Evolutionary conservation across 2,888 invertebrate species (phyloP).

Genomic region (Eristalinus sepulchralis): DNA sequence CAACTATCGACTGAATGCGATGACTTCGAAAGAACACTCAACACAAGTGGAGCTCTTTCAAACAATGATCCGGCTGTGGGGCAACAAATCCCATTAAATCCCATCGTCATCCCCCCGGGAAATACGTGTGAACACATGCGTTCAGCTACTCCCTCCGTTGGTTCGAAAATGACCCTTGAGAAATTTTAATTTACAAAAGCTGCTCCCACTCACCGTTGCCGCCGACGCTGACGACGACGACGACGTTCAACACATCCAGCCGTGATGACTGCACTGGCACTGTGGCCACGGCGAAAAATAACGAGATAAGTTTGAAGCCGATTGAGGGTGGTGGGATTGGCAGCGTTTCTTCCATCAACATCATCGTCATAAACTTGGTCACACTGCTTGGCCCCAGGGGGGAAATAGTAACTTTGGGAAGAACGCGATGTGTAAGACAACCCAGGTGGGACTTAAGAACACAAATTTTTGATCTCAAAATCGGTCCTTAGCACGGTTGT

Average conservation of each 20-base stretch:
- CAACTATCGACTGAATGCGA: not conserved
- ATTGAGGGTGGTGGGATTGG: not conserved
- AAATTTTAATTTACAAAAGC: not conserved
- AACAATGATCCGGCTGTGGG: not conserved
- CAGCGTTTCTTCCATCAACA: not conserved
- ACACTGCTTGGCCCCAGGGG: not conserved
- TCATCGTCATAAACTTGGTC: not conserved
- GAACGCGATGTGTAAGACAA: not conserved
- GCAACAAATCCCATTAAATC: not conserved
- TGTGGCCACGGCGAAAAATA: not conserved
- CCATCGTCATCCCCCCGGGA: not conserved
- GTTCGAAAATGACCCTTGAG: not conserved
- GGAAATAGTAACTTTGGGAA: not conserved
- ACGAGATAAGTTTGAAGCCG: not conserved
- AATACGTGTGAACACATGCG: not conserved
- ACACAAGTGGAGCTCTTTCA: not conserved
- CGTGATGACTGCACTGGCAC: not conserved
- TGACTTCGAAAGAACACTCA: not conserved
- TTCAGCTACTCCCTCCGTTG: not conserved
- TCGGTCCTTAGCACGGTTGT: slow-evolving; percentile 2
- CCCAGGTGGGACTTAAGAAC: slow-evolving; percentile 13
- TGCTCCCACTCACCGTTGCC: not conserved
- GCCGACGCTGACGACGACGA: too few species aligned
- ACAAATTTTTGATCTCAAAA: not conserved
- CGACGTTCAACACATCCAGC: not conserved